These are phyloP conservation scores for Phlogophora meticulosa DNA, from an alignment of 2,888 invertebrate species.

Conservation along the genomic window DNA sequence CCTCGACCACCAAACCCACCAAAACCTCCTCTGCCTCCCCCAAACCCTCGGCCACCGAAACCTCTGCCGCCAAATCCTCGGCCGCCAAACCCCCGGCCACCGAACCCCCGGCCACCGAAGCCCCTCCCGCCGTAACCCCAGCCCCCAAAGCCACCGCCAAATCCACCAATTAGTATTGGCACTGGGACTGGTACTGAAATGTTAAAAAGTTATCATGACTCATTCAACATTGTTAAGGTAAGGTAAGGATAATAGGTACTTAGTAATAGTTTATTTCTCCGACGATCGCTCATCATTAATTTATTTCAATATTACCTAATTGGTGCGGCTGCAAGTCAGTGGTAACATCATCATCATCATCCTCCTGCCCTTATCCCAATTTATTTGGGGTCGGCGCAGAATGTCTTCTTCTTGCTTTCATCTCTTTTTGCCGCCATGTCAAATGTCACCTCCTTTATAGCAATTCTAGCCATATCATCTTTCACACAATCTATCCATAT, in stretches of 20 bases:
- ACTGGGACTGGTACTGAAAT: constrained; percentile 59
- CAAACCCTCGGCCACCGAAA: constrained; percentile 57
- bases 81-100: constrained; percentile 72
- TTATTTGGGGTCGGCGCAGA: too few species aligned
- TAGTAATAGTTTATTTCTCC: not conserved
- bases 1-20: constrained; percentile 56
- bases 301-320: too few species aligned
- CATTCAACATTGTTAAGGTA: not conserved
- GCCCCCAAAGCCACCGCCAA: constrained; percentile 69
- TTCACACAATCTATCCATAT: too few species aligned
- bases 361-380: too few species aligned
- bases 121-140: constrained; percentile 62
- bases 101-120: constrained; percentile 71
- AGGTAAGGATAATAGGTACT: too few species aligned
- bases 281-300: too few species aligned
- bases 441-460: too few species aligned
- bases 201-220: not conserved
- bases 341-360: too few species aligned
- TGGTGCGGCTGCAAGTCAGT: too few species aligned
- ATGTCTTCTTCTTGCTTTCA: too few species aligned
- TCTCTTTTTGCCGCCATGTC: too few species aligned
- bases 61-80: constrained; percentile 67
- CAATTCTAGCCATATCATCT: too few species aligned
- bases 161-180: constrained; percentile 70
- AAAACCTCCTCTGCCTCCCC: constrained; percentile 55